Conservation (phyloP, 2,888 invertebrate genomes). For the Tipula vernalis region DNA sequence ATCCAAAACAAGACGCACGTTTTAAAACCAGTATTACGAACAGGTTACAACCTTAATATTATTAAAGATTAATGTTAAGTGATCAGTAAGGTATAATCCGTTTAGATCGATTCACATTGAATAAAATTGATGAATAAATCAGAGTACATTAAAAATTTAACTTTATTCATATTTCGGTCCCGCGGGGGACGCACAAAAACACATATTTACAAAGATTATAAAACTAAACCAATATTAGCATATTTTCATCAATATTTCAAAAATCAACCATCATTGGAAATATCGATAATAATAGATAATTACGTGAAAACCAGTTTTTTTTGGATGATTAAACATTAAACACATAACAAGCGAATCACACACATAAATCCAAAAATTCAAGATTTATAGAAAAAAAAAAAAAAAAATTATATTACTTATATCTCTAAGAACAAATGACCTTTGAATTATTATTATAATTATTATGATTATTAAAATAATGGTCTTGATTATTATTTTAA, state of each 20-base stretch:
- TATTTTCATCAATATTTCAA: no score
- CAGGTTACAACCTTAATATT: not conserved
- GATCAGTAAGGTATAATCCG: not conserved
- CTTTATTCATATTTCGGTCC: not conserved
- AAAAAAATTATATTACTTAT: not conserved
- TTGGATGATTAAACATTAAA: not conserved
- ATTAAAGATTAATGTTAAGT: not conserved
- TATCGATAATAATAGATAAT: not conserved
- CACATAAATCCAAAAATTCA: not conserved
- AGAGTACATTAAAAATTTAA: not conserved
- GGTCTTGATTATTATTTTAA: not conserved
- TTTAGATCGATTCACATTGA: not conserved
- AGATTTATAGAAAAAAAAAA: not conserved
- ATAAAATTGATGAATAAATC: not conserved
- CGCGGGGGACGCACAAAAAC: not conserved
- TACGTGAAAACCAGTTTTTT: not conserved
- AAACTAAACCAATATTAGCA: not conserved
- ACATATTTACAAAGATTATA: not conserved
- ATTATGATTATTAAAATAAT: not conserved
- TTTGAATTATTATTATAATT: not conserved
- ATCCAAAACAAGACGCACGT: no score
- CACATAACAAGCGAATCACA: not conserved
- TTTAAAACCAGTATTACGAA: not conserved
- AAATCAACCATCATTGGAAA: not conserved
- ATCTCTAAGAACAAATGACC: not conserved